Evolutionary conservation across 2,797 vertebrate species (phyloP).

Genomic region (Hylomyscus alleni): DNA sequence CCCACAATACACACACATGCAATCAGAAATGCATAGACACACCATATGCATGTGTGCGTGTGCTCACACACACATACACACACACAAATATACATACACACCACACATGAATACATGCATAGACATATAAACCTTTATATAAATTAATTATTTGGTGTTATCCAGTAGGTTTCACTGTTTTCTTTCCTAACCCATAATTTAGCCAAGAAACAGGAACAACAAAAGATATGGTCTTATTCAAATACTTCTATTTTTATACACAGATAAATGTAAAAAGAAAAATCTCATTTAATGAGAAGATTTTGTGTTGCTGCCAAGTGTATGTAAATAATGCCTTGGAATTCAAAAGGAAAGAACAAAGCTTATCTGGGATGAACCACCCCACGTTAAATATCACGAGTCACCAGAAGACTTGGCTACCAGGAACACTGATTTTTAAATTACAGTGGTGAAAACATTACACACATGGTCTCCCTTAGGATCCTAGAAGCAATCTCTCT

Average conservation of each 20-base stretch:
- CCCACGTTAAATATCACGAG: constrained; percentile 26
- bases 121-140: background rate
- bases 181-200: constrained; percentile 64
- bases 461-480: constrained; percentile 24
- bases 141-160: constrained; percentile 4
- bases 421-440: constrained; percentile 73
- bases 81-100: background rate
- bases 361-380: constrained; percentile 52
- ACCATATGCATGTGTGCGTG: too few species aligned
- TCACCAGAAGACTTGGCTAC: constrained; percentile 68
- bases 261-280: background rate
- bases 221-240: constrained; percentile 55
- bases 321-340: constrained; percentile 72
- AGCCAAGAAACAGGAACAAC: background rate
- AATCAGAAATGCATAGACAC: background rate
- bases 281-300: constrained; percentile 57
- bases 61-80: too few species aligned
- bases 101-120: background rate
- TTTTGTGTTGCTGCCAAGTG: constrained; percentile 42
- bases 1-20: background rate
- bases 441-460: constrained; percentile 56
- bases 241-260: constrained; percentile 73
- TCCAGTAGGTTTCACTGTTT: constrained; percentile 11
- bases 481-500: constrained; percentile 23
- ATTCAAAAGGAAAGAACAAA: constrained; percentile 73